phyloP scores from a whole-genome alignment of 1,140 invertebrate species.

The Conus ventricosus region DNA sequence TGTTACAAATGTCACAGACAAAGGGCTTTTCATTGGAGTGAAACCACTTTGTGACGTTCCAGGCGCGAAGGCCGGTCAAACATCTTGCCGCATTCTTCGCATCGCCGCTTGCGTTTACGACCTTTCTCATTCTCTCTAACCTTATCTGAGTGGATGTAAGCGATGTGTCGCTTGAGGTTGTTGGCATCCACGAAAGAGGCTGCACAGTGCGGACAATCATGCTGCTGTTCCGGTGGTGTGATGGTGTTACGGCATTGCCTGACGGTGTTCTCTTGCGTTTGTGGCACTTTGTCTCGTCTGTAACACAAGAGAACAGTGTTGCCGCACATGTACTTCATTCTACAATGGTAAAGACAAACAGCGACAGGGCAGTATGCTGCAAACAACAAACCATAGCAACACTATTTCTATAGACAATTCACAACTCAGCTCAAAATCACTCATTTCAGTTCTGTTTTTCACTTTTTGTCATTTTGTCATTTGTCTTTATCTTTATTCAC shows the following conservation, averaged over 20 bases:
- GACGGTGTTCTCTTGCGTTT: neutral
- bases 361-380: too few relatives aligned
- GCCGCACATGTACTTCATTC: too few relatives aligned
- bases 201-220: neutral
- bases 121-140: neutral
- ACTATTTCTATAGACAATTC: too few relatives aligned
- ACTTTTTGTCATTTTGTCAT: too few relatives aligned
- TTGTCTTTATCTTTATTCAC: too few relatives aligned
- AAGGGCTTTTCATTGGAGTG: conserved; percentile 87
- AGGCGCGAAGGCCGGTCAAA: neutral
- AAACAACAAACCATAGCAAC: too few relatives aligned
- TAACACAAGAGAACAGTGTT: neutral
- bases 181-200: neutral
- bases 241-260: neutral
- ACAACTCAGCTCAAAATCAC: too few relatives aligned
- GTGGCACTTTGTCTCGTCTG: neutral
- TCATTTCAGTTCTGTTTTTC: too few relatives aligned
- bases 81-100: neutral
- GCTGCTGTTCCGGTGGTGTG: neutral
- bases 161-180: neutral
- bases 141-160: neutral
- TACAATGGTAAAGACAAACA: too few relatives aligned
- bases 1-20: conserved; percentile 46
- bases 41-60: conserved; percentile 64
- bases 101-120: neutral